Base-by-base conservation (phyloP, 2,888 invertebrate genomes). In the Portevinia maculata region DNA sequence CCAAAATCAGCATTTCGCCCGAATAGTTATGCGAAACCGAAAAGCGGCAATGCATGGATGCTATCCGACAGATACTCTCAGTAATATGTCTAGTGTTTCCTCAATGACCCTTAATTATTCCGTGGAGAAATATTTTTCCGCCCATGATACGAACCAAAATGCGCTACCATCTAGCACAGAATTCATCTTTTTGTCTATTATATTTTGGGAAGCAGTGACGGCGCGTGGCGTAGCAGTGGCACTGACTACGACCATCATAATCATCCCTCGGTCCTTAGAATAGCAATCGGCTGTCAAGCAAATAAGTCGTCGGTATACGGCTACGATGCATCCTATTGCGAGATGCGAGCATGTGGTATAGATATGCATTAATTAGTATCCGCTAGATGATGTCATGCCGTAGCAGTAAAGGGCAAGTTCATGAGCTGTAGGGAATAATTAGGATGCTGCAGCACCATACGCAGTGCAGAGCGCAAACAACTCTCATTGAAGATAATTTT, bases 81-180 rank as follows among this genome's bases (percentile, higher is more conserved):
- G 41, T 39, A 32, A 53, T 46, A 17, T 34, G 37, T 32, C n/a
- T 44, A 65, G 65, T 70, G 59, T 62, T 34, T 67, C 50, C 52
- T 17, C 55, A 78, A 73, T 78, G 71, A 78, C 83, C 83, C 67
- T 71, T 78, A 78, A 83, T 83, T 83, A 73, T 83, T 73, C 78
- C 67, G 71, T 78, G 78, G 78, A 64, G 83, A 69, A 55, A 62
- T 62, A 67, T 64, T 62, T 55, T 34, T 15, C 48, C 32, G 30
- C 44, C 46, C 60, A 39, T 39, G 52, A 75, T 46, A 53, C 17
- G 30, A 71, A 32, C 19, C 46, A 34, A 5, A 53, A 21, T 37
- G 59, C 65, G 24, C 67, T 55, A 50, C 48, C 41, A 79, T 57
- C 55, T 55, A 55, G 39, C 34, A 41, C 50, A 19, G 5, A 75